Evolutionary conservation across 30 jellyfish, hydroid and myxozoan species (phyloP).

Genomic region (Hydractinia symbiolongicarpus): DNA sequence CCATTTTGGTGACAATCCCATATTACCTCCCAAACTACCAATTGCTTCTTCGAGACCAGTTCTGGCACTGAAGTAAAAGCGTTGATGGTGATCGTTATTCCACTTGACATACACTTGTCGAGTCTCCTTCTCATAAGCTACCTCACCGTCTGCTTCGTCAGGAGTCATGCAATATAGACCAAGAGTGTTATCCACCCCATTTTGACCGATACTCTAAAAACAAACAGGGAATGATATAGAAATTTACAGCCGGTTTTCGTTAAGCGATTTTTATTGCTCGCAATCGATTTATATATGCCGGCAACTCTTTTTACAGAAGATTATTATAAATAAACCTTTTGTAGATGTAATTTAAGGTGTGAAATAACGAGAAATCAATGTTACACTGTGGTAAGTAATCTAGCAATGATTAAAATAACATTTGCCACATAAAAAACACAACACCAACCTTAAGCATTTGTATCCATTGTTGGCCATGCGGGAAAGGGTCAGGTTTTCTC

Average conservation of each 20-base stretch:
- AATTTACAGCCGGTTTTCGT: neutral
- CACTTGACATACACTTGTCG: constrained; percentile 67
- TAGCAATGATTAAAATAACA: too few species aligned
- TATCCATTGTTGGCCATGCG: constrained; percentile 91
- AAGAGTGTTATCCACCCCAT: constrained; percentile 55
- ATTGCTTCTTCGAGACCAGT: constrained; percentile 85
- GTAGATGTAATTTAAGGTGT: too few species aligned
- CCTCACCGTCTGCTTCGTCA: constrained; percentile 90
- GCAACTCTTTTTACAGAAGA: neutral
- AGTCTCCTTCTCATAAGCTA: constrained; percentile 47
- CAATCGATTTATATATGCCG: neutral
- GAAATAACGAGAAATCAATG: too few species aligned
- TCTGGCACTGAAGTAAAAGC: constrained; percentile 77
- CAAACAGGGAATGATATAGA: neutral
- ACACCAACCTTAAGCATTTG: constrained; percentile 53
- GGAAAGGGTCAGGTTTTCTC: constrained; percentile 49
- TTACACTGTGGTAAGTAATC: too few species aligned
- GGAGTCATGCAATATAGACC: constrained; percentile 88
- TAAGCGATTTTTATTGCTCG: neutral
- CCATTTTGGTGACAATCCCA: constrained; percentile 77
- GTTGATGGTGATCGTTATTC: constrained; percentile 77
- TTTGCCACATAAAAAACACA: too few species aligned
- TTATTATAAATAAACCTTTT: too few species aligned
- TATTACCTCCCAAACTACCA: constrained; percentile 66
- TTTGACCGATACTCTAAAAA: constrained; percentile 48